phyloP scores from a whole-genome alignment of 1,140 invertebrate species.

The Anastatus disparis region DNA sequence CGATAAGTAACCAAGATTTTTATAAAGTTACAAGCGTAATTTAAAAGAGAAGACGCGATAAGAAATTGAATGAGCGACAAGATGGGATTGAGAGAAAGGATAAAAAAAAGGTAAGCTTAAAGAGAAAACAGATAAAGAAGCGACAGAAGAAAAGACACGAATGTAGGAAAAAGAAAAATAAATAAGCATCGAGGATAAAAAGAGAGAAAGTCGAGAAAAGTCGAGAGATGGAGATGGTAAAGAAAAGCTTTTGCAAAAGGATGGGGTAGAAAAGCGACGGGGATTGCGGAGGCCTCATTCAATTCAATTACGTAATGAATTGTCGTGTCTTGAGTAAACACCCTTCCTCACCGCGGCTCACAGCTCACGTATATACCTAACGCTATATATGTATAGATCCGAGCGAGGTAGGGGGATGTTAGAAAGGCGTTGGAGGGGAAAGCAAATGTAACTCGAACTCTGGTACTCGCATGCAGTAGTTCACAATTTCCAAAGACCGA shows the following conservation, averaged over 20 bases:
- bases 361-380: conserved; percentile 11
- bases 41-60: not conserved
- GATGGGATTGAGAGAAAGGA: not conserved
- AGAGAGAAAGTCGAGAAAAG: conserved; percentile 7
- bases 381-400: too few species aligned
- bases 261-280: conserved; percentile 20
- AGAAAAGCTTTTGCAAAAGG: too few species aligned
- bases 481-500: conserved; percentile 13
- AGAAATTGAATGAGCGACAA: not conserved
- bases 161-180: not conserved
- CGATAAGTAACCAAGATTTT: too few species aligned
- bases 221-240: conserved; percentile 1
- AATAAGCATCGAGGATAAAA: not conserved
- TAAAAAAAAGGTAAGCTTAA: not conserved
- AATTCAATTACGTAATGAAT: conserved; percentile 69
- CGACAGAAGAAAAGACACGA: not conserved
- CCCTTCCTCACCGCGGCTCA: conserved; percentile 61
- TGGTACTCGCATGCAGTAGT: not conserved
- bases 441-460: not conserved
- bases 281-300: conserved; percentile 57
- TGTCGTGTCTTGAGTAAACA: conserved; percentile 68
- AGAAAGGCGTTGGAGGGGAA: not conserved
- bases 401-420: not conserved
- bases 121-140: not conserved
- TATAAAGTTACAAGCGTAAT: too few species aligned